Base-by-base conservation (phyloP, 2,113 vertebrate genomes). In the Uropsilus gracilis region DNA sequence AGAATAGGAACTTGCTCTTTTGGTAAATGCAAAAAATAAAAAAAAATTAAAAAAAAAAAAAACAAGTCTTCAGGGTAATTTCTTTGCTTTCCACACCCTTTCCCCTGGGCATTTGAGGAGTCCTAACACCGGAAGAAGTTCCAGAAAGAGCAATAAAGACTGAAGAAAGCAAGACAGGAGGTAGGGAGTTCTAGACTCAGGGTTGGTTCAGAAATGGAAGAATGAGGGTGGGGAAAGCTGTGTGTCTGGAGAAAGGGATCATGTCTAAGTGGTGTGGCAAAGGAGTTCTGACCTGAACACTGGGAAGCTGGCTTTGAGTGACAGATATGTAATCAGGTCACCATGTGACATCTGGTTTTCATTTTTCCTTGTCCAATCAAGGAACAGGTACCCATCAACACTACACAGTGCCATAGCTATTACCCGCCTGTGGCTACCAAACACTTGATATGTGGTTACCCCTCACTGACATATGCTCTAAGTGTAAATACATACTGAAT, bases 311-410 rank as follows among this genome's bases (percentile, higher is more conserved):
- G 10, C 7, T 86, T 72, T 77, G 28, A 91, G 73, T 72, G 37
- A 64, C 37, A 17, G 18, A 30, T 82, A 24, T 61, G 59, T 28
- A 83, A 12, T 72, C 44, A 83, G 66, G 34, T 93, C 77, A 73
- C 3, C 48, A 61, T 85, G 64, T 75, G 20, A 66, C 18, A 76
- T 93, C 44, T 78, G 39, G 12, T 20, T 78, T 39, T 95, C 68
- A 86, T 50, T 86, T 86, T 86, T 26, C 22, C 87, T 89, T 81
- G 39, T 72, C 68, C 89, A 94, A 94, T 82, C n/a, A n/a, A 39
- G 37, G 6, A 69, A 20, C 42, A 82, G 28, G 28, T 57, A 89
- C 94, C 46, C 48, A 68, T 72, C 9, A 82, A 11, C 18, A 57
- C n/a, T 86, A 37, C 16, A 3, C 37, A 81, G 69, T 85, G n/a